Evolutionary conservation across 2,113 vertebrate species (phyloP), one percentile per base, ranked within the genome.

Genomic region (Cynocephalus volans): DNA sequence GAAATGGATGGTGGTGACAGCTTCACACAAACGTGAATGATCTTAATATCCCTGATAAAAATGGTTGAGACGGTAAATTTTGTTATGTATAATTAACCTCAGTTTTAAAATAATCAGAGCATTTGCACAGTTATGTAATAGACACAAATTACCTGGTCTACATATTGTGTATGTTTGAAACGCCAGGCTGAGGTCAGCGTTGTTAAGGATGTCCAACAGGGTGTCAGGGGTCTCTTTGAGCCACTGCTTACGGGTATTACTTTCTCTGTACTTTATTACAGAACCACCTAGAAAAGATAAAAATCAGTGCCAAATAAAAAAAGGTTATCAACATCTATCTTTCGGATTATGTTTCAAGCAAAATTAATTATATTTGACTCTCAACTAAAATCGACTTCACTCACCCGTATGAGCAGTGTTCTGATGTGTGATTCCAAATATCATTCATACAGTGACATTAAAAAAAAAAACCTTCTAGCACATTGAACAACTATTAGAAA

Each of bases 151-250:
- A 99, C 99, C 99, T 99, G 97, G 85, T 98, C 97, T 99, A 85
- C 98, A 98, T 97, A 99, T 98, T 3, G 99, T 98, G 90, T 99
- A 99, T 4, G 99, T 99, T 96, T 99, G 98, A 98, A 99, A 99
- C 2, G 99, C 99, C 93, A 98, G 96, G 97, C 94, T 99, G 90
- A 99, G 95, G 56, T 98, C 99, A 54, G 98, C 99, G 3, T 99
- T 99, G 97, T 98, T 98, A 95, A 99, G 95, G 77, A 99, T 96
- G 93, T 99, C 98, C 97, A 99, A 96, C 75, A 99, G 97, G 33
- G 98, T 98, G 96, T 98, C 98, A 3, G 99, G 99, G 58, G 99
- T 97, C 92, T 98, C 98, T 73, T 89, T 99, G 58, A 98, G 98
- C 99, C 99, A 99, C 79, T 95, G 98, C 97, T 98, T 99, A 76